Evolutionary conservation across 2,888 invertebrate genomes (phyloP).

Genomic region (Mesorhabditis belari): DNA sequence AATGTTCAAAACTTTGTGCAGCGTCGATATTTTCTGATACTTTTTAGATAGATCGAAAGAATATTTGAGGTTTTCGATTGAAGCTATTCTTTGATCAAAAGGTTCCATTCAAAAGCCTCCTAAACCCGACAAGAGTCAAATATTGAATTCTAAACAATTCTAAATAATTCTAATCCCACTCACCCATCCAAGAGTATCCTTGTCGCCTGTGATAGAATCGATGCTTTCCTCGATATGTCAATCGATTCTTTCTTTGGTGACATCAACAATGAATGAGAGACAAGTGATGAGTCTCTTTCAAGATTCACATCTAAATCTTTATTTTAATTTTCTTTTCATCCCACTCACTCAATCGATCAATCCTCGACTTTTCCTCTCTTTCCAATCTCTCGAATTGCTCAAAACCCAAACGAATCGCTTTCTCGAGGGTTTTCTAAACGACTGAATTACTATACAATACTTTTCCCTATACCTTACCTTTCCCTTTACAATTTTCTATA

Average conservation of each 20-base stretch:
- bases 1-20: too few relatives aligned
- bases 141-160: too few relatives aligned
- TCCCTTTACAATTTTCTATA: background rate
- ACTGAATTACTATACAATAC: background rate
- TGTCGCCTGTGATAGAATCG: constrained; percentile 48
- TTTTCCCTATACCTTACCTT: background rate
- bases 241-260: constrained; percentile 50
- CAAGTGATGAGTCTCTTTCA: constrained; percentile 29
- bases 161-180: too few relatives aligned
- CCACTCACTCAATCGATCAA: constrained; percentile 6
- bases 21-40: too few relatives aligned
- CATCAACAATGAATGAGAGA: constrained; percentile 47
- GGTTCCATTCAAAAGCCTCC: too few relatives aligned
- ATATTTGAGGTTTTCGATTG: too few relatives aligned
- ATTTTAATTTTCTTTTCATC: background rate
- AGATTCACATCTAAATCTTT: too few relatives aligned
- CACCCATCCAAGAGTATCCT: constrained; percentile 49
- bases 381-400: constrained; percentile 43
- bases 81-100: too few relatives aligned
- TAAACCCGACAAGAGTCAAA: too few relatives aligned
- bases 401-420: constrained; percentile 45
- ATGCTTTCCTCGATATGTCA: constrained; percentile 47
- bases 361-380: constrained; percentile 34
- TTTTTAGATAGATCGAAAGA: too few relatives aligned
- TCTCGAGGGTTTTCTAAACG: constrained; percentile 41